Evolutionary conservation across 1,140 invertebrate species (phyloP).

Genomic region (Helicoverpa zea): DNA sequence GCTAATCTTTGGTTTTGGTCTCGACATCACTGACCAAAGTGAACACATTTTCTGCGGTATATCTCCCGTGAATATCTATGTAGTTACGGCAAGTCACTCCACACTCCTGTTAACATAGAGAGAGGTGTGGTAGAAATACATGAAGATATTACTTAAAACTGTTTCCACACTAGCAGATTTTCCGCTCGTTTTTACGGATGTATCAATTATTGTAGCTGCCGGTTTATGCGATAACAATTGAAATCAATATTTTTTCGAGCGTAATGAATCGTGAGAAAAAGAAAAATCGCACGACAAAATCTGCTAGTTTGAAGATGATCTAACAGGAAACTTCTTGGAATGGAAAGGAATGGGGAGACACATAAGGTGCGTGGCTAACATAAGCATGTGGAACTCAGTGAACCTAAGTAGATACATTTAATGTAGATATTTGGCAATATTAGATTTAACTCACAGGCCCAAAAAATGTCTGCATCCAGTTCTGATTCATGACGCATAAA

Average conservation of each 20-base stretch:
- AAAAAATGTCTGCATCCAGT: constrained; percentile 83
- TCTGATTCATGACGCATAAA: constrained; percentile 81
- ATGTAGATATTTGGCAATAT: too few species aligned
- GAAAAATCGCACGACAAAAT: too few species aligned
- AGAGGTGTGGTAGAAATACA: not conserved
- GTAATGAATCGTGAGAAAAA: not conserved
- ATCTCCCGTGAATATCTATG: constrained; percentile 74
- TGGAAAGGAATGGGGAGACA: too few species aligned
- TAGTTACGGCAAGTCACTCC: constrained; percentile 78
- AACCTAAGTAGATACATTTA: too few species aligned
- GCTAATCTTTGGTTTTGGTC: constrained; percentile 70
- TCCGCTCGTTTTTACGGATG: not conserved
- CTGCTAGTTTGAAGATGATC: too few species aligned
- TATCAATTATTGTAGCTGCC: not conserved
- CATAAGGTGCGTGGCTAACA: too few species aligned
- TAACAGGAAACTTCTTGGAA: too few species aligned
- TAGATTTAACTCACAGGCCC: constrained; percentile 58
- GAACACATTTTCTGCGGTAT: constrained; percentile 81
- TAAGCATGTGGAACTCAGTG: too few species aligned
- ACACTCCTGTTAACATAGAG: constrained; percentile 69
- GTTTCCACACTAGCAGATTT: too few species aligned
- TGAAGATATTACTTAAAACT: too few species aligned
- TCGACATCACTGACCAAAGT: constrained; percentile 78
- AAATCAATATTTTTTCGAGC: too few species aligned
- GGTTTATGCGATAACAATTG: too few species aligned